A percentile compares a stretch with the other conserved stretches of the same genome.
Conservation (phyloP, 2,113 vertebrate species). For the Fulmarus glacialis region DNA sequence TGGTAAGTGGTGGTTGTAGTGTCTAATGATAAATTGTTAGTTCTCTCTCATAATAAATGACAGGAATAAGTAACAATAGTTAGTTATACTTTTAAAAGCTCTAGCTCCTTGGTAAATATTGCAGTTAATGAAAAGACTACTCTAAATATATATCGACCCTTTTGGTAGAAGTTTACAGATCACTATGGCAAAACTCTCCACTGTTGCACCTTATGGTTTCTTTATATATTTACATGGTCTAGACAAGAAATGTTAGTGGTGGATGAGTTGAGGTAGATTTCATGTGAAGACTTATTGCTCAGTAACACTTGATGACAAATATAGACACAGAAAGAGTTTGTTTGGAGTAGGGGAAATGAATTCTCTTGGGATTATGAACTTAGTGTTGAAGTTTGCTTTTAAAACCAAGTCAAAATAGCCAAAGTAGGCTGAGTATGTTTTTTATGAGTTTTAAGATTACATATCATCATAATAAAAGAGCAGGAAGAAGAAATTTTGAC, state of each 20-base stretch:
- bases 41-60: background rate
- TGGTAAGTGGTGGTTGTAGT: background rate
- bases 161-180: background rate
- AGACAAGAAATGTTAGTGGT: background rate
- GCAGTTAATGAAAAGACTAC: background rate
- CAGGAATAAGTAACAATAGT: background rate
- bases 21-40: background rate
- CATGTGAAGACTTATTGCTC: background rate
- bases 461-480: background rate
- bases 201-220: background rate
- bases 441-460: background rate
- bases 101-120: background rate
- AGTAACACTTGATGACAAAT: background rate
- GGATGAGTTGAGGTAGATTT: background rate
- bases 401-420: background rate
- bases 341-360: background rate
- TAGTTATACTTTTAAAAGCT: background rate
- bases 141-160: background rate
- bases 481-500: background rate
- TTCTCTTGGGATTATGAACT: background rate
- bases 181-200: background rate
- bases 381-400: background rate
- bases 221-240: background rate
- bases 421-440: background rate
- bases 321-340: background rate